These are phyloP conservation scores for Drosophila mimetica DNA, from an alignment of 2,888 invertebrate species.

Conservation along the genomic window DNA sequence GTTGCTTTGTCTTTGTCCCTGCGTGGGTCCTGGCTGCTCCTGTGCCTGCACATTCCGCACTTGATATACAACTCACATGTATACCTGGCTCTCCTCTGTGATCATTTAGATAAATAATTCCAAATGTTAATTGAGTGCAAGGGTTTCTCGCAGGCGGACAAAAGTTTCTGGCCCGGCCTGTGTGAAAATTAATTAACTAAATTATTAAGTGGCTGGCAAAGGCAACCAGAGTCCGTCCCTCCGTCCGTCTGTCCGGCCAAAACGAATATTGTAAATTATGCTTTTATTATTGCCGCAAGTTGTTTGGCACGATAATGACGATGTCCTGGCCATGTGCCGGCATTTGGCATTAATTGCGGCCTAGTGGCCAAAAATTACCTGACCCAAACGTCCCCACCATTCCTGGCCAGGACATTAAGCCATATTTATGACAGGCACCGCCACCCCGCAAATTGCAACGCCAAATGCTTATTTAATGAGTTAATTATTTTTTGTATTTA, in stretches of 20 bases:
- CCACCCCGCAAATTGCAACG: constrained; percentile 61
- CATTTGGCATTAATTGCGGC: constrained; percentile 76
- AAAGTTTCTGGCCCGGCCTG: constrained; percentile 50
- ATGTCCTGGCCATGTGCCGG: constrained; percentile 73
- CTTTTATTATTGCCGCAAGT: constrained; percentile 74
- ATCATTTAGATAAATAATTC: constrained; percentile 79
- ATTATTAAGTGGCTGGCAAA: constrained; percentile 62
- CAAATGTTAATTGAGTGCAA: constrained; percentile 78
- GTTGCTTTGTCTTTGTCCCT: constrained; percentile 8
- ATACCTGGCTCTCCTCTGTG: constrained; percentile 26
- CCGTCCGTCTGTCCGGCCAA: constrained; percentile 1
- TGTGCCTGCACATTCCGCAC: constrained; percentile 31
- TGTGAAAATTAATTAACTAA: constrained; percentile 78
- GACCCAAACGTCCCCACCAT: constrained; percentile 46
- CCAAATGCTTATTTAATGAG: constrained; percentile 81
- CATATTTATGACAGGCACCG: constrained; percentile 65
- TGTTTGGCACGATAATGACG: constrained; percentile 72
- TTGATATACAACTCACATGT: constrained; percentile 44
- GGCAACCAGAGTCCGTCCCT: constrained; percentile 8
- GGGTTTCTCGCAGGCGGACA: constrained; percentile 60
- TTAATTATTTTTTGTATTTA: constrained; percentile 79
- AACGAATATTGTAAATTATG: constrained; percentile 73
- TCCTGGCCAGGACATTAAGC: constrained; percentile 67
- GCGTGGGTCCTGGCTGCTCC: constrained; percentile 1
- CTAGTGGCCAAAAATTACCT: constrained; percentile 72